Evolutionary conservation across 2,888 invertebrate species (phyloP).

Genomic region (Clitarchus hookeri): DNA sequence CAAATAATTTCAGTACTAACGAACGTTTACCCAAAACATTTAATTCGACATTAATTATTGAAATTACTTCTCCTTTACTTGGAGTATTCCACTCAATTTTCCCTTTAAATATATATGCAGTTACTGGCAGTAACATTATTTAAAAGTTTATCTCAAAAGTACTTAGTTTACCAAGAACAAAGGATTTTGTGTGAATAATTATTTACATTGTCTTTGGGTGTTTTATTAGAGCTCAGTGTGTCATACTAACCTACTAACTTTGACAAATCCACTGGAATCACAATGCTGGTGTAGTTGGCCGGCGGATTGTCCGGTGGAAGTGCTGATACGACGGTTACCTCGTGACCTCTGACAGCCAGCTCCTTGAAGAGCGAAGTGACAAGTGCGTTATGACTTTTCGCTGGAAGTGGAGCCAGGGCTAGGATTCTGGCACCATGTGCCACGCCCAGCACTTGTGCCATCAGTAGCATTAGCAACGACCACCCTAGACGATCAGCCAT

Average conservation of each 20-base stretch:
- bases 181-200: too few relatives aligned
- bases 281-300: conserved; percentile 54
- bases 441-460: not conserved
- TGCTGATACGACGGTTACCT: conserved; percentile 53
- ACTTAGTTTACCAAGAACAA: too few relatives aligned
- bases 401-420: conserved; percentile 55
- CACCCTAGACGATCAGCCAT: not conserved
- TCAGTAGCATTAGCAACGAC: conserved; percentile 34
- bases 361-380: conserved; percentile 54
- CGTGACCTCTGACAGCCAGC: conserved; percentile 56
- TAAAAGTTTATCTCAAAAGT: too few relatives aligned
- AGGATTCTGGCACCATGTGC: conserved; percentile 52
- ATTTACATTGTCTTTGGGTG: too few relatives aligned
- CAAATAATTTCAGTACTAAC: too few relatives aligned
- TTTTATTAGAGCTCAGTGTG: too few relatives aligned
- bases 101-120: too few relatives aligned
- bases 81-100: too few relatives aligned
- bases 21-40: too few relatives aligned
- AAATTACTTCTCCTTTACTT: too few relatives aligned
- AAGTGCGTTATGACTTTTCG: conserved; percentile 58
- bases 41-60: too few relatives aligned
- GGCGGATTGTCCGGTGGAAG: conserved; percentile 51
- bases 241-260: not conserved
- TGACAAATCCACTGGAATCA: not conserved
- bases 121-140: too few relatives aligned